Evolutionary conservation across 2,888 invertebrate genomes (phyloP), one percentile per base, ranked within the genome.

Genomic region (Pterostichus niger): DNA sequence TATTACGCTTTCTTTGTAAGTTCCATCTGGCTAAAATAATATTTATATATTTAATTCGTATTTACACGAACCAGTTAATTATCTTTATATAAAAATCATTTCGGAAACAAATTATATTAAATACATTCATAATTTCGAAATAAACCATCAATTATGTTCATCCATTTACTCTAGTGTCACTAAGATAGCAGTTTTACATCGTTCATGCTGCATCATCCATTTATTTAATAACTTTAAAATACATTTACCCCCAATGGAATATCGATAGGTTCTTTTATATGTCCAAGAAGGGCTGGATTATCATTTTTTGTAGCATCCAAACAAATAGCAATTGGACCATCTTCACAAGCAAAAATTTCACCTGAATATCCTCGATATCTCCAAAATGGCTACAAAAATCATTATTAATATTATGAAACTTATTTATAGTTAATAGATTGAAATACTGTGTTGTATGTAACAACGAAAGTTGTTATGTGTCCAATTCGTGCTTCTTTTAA

Each of bases 361-460:
- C 88, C 88, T 13, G 85, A 85, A 73, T 85, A 86, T 15, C 85
- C 85, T 11, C 75, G 76, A 1, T 85, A 68, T 64, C 71, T 85
- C 88, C 88, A 88, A 84, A 88, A 88, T 24, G 85, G 84, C 87
- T 87, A 71, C 40, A 85, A 84, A 52, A 61, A 40, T 44, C 2
- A 52, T 13, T 52, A 52, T 24, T 1, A 52, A 40, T 5, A 52
- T 13, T 52, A 52, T 24, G 24, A 52, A 40, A 17, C n/a, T 31
- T 9, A 31, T 61, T 61, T 84, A 0, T 40, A 40, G 40, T 9
- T 9, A 40, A 40, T 9, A 40, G 6, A 40, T 59, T 31, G 54
- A 17, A 13, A 33, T 85, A 86, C 86, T 85, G 84, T 84, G 61
- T 84, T 75, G 68, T 88, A 88, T 10, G 87, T 87, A 0, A 85